Percentiles rank a stretch among this genome's conserved stretches.
These are phyloP conservation scores for Ctenochaetus hawaiiensis DNA, from an alignment of 2,797 vertebrate species.

Conservation along the genomic window DNA sequence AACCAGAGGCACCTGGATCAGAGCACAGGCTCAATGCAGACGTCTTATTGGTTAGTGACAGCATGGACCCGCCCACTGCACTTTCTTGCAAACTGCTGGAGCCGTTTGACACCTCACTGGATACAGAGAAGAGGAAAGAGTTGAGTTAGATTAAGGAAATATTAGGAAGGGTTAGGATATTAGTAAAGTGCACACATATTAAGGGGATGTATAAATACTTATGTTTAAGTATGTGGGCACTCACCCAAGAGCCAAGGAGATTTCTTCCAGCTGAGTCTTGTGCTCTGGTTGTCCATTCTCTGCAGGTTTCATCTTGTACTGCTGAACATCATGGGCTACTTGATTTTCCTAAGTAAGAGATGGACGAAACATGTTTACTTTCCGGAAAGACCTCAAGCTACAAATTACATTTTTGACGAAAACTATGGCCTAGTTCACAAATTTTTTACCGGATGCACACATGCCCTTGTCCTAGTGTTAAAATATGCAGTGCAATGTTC, in stretches of 20 bases:
- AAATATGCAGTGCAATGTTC: neutral
- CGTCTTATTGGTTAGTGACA: slow-evolving; percentile 92
- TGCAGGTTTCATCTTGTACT: slow-evolving; percentile 92
- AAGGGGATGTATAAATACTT: neutral
- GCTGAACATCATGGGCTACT: slow-evolving; percentile 92
- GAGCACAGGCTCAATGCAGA: slow-evolving; percentile 91
- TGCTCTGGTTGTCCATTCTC: slow-evolving; percentile 95
- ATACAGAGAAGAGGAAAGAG: slow-evolving; percentile 3
- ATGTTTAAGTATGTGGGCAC: slow-evolving; percentile 14
- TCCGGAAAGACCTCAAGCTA: neutral
- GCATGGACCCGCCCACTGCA: slow-evolving; percentile 84
- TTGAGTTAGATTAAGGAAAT: slow-evolving; percentile 1
- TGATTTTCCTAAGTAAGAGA: slow-evolving; percentile 90
- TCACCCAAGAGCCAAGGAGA: slow-evolving; percentile 93
- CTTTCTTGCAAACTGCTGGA: slow-evolving; percentile 90
- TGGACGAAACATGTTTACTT: slow-evolving; percentile 11
- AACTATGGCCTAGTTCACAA: too few species aligned
- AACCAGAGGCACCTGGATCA: slow-evolving; percentile 87
- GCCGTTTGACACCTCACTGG: slow-evolving; percentile 94
- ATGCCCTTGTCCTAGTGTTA: neutral
- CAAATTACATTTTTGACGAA: neutral
- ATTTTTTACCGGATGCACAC: neutral
- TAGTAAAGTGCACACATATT: neutral
- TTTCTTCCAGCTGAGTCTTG: slow-evolving; percentile 93
- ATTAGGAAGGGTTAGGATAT: neutral